Percentiles rank a stretch among this genome's conserved stretches.
phyloP scores from a whole-genome alignment of 2,113 vertebrate genomes.

The Tetraodon nigroviridis region DNA sequence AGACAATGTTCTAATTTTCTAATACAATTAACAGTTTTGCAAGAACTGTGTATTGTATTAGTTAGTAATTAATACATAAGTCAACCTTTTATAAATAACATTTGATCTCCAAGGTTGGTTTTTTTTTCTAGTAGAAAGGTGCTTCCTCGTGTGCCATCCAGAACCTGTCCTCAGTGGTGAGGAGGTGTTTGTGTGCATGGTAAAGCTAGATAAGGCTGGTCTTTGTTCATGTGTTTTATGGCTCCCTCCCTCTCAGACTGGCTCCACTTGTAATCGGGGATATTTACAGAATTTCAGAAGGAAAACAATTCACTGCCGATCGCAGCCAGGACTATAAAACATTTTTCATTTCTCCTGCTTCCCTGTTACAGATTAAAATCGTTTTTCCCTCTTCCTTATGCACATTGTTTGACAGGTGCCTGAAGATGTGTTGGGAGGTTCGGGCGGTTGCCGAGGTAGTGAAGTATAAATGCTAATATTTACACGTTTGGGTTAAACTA shows the following conservation, averaged over 20 bases:
- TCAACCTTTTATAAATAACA: too few relatives aligned
- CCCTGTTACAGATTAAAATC: constrained; percentile 12
- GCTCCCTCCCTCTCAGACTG: constrained; percentile 1
- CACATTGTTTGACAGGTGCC: constrained; percentile 40
- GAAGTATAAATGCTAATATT: constrained; percentile 33
- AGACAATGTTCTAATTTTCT: too few relatives aligned
- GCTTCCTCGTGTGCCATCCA: not conserved
- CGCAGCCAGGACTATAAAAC: not conserved
- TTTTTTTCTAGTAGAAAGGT: not conserved
- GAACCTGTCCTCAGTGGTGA: not conserved
- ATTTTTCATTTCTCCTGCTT: constrained; percentile 5
- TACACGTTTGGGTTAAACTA: constrained; percentile 17
- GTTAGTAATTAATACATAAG: too few relatives aligned
- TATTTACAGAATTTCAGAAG: not conserved
- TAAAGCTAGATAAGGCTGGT: not conserved
- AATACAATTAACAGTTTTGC: too few relatives aligned
- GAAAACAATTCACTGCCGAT: constrained; percentile 6
- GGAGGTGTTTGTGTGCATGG: not conserved
- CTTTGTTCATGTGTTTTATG: not conserved
- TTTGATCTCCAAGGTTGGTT: too few relatives aligned
- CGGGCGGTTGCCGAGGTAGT: constrained; percentile 13
- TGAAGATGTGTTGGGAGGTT: constrained; percentile 21
- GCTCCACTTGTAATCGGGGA: not conserved
- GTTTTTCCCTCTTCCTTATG: constrained; percentile 14
- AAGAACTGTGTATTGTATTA: not conserved